A percentile compares a stretch with the other conserved stretches of the same genome.
These are phyloP conservation scores for Abrostola triplasia DNA, from an alignment of 2,888 invertebrate genomes.

Conservation along the genomic window DNA sequence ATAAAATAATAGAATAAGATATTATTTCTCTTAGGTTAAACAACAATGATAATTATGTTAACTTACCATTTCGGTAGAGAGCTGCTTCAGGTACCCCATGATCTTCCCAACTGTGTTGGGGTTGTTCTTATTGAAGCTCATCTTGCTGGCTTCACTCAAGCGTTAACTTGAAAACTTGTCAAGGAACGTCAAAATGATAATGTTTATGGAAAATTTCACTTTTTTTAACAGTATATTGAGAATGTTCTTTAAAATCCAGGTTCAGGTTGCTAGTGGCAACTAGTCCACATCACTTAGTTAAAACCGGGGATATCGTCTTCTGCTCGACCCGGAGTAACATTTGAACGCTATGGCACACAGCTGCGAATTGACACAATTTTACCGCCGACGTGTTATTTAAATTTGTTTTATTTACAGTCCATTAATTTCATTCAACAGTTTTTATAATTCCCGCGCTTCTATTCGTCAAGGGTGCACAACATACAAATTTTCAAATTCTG, in stretches of 20 bases:
- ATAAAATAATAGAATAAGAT: no score
- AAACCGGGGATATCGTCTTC: conserved; percentile 47
- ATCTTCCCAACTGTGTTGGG: conserved; percentile 86
- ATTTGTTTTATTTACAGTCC: conserved; percentile 55
- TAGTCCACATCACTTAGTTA: conserved; percentile 71
- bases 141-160: conserved; percentile 72
- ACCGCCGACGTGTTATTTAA: conserved; percentile 54
- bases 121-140: conserved; percentile 87
- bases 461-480: conserved; percentile 75
- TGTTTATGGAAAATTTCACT: conserved; percentile 77
- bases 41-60: conserved; percentile 5
- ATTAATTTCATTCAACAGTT: conserved; percentile 67
- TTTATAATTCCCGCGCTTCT: conserved; percentile 79
- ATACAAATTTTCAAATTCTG: conserved; percentile 72
- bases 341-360: conserved; percentile 60
- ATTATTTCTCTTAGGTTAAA: background rate
- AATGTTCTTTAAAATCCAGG: conserved; percentile 79
- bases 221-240: conserved; percentile 68
- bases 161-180: conserved; percentile 64
- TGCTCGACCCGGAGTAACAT: conserved; percentile 47
- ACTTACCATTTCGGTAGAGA: conserved; percentile 87
- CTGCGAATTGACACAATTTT: conserved; percentile 75
- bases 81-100: conserved; percentile 85
- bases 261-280: conserved; percentile 73
- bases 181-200: conserved; percentile 84